Evolutionary conservation across 1,140 invertebrate species (phyloP).

Genomic region (Argopecten irradians): DNA sequence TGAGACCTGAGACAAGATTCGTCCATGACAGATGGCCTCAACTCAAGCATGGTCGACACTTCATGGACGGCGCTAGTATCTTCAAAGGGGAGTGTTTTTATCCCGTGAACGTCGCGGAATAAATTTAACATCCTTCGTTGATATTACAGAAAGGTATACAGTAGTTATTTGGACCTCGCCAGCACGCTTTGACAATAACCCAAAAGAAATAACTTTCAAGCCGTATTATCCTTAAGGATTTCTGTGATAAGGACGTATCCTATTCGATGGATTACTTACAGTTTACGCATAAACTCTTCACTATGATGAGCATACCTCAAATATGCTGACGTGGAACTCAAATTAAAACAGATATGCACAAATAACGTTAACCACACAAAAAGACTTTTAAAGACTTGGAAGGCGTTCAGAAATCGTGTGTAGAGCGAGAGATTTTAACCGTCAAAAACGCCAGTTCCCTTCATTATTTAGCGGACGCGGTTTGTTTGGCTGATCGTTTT

Average conservation of each 20-base stretch:
- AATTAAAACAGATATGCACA: not conserved
- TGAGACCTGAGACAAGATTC: not conserved
- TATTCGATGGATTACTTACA: not conserved
- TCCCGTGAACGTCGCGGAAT: not conserved
- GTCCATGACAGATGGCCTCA: slow-evolving; percentile 6
- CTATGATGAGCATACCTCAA: not conserved
- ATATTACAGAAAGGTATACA: not conserved
- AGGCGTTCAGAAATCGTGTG: not conserved
- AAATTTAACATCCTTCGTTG: not conserved
- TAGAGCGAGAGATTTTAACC: not conserved
- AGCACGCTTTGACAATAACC: not conserved
- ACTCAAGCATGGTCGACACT: not conserved
- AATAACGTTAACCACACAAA: not conserved
- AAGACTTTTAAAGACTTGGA: not conserved
- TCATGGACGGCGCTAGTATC: not conserved
- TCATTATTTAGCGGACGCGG: not conserved
- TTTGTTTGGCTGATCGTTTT: not conserved
- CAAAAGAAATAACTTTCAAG: not conserved
- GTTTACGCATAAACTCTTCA: not conserved
- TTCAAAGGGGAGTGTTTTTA: not conserved
- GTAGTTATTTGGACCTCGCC: not conserved
- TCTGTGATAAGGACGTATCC: not conserved
- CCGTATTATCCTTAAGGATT: not conserved
- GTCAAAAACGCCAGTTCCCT: not conserved
- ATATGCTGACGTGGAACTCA: not conserved